Evolutionary conservation across 2,888 invertebrate species (phyloP).

Genomic region (Rhamnusium bicolor): DNA sequence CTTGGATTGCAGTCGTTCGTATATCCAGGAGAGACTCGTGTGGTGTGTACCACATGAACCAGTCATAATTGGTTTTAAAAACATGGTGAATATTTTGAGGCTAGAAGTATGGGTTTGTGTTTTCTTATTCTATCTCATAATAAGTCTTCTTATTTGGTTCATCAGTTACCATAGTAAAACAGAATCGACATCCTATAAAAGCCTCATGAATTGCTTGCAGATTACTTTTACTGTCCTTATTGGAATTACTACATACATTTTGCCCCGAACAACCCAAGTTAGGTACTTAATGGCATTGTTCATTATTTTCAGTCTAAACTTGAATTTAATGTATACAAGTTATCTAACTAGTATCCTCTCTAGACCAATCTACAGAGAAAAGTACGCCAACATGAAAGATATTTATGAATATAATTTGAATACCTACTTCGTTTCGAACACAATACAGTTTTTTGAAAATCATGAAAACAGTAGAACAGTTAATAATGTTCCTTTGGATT

Average conservation of each 20-base stretch:
- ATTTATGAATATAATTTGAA: slow-evolving; percentile 55
- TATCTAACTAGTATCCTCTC: slow-evolving; percentile 60
- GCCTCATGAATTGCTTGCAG: slow-evolving; percentile 41
- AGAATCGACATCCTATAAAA: slow-evolving; percentile 40
- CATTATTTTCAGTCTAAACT: slow-evolving; percentile 56
- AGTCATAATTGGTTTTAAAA: slow-evolving; percentile 37
- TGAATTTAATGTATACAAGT: slow-evolving; percentile 57
- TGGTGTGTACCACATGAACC: slow-evolving; percentile 66
- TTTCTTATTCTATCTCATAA: slow-evolving; percentile 24
- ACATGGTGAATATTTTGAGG: slow-evolving; percentile 40
- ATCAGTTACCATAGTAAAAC: slow-evolving; percentile 15
- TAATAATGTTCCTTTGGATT: slow-evolving; percentile 32
- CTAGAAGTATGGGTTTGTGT: slow-evolving; percentile 37
- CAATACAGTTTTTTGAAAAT: slow-evolving; percentile 51
- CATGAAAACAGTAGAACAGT: slow-evolving; percentile 26
- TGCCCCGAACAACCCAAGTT: slow-evolving; percentile 53
- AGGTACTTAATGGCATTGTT: slow-evolving; percentile 53
- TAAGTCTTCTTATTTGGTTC: slow-evolving; percentile 38
- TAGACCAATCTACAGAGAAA: slow-evolving; percentile 54
- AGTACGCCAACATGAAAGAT: slow-evolving; percentile 55
- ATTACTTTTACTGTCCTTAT: slow-evolving; percentile 51
- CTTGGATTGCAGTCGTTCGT: slow-evolving; percentile 63
- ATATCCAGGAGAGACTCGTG: slow-evolving; percentile 62
- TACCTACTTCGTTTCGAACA: slow-evolving; percentile 54
- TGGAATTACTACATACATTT: slow-evolving; percentile 49